Evolutionary conservation across 2,888 invertebrate genomes (phyloP).

Genomic region (Hofmannophila pseudospretella): DNA sequence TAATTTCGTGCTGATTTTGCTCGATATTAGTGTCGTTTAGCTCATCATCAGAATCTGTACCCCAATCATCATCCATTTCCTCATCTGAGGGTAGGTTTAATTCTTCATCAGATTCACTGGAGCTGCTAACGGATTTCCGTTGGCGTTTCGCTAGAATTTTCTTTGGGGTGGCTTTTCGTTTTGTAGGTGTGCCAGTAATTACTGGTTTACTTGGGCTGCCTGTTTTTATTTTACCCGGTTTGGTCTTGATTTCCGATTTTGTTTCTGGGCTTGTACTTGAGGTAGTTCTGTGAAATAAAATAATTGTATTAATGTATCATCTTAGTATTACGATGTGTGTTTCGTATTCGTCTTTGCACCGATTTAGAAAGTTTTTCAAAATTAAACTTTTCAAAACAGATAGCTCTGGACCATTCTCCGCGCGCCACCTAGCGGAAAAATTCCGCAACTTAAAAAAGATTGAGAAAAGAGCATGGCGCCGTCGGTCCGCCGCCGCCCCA

Average conservation of each 20-base stretch:
- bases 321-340: too few species aligned
- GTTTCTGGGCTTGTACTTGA: too few species aligned
- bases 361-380: too few species aligned
- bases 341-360: too few species aligned
- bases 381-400: too few species aligned
- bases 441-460: too few species aligned
- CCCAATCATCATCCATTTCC: background rate
- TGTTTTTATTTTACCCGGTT: constrained; percentile 15
- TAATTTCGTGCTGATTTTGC: background rate
- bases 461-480: too few species aligned
- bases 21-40: constrained; percentile 1
- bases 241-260: constrained; percentile 14
- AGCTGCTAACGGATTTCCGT: background rate
- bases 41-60: constrained; percentile 6
- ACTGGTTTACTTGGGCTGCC: constrained; percentile 14
- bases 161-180: constrained; percentile 9
- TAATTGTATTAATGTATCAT: too few species aligned
- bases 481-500: too few species aligned
- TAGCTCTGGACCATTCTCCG: too few species aligned
- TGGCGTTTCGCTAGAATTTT: background rate
- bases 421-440: too few species aligned
- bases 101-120: background rate
- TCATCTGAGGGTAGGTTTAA: background rate
- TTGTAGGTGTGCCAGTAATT: constrained; percentile 9
- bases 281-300: too few species aligned